These are phyloP conservation scores for Trachemys scripta DNA, from an alignment of 2,113 vertebrate genomes.

Conservation along the genomic window DNA sequence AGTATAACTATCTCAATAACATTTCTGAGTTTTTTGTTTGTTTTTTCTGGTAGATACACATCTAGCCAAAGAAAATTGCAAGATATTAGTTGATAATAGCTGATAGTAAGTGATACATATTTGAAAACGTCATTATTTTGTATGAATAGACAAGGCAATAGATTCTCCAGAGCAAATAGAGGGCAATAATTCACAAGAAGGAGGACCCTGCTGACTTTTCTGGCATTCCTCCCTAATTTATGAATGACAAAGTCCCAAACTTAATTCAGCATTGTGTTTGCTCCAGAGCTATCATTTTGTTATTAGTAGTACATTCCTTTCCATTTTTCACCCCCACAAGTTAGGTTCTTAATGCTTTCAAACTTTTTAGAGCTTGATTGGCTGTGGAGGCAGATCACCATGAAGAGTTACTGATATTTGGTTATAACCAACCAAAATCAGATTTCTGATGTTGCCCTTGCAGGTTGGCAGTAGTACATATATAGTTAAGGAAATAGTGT, in stretches of 20 bases:
- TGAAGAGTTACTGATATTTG: neutral
- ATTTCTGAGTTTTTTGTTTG: neutral
- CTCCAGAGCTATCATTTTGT: neutral
- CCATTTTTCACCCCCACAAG: neutral
- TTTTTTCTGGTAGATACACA: neutral
- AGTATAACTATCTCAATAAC: neutral
- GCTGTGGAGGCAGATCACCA: rapidly evolving
- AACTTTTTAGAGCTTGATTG: neutral
- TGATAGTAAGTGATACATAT: neutral
- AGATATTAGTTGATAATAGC: neutral
- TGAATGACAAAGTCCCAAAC: neutral
- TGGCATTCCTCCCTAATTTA: neutral
- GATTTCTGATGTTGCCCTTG: neutral
- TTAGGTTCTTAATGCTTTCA: rapidly evolving
- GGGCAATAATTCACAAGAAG: neutral
- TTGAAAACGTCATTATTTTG: neutral
- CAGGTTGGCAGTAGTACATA: rapidly evolving
- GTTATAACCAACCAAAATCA: neutral
- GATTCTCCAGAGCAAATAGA: neutral
- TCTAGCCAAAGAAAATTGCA: neutral
- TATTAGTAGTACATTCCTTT: neutral
- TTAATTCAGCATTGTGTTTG: neutral
- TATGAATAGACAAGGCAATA: neutral
- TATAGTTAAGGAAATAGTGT: neutral
- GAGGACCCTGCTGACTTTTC: neutral